These are phyloP conservation scores for Caenorhabditis brenneri DNA, from an alignment of 1,140 invertebrate species.

Conservation along the genomic window DNA sequence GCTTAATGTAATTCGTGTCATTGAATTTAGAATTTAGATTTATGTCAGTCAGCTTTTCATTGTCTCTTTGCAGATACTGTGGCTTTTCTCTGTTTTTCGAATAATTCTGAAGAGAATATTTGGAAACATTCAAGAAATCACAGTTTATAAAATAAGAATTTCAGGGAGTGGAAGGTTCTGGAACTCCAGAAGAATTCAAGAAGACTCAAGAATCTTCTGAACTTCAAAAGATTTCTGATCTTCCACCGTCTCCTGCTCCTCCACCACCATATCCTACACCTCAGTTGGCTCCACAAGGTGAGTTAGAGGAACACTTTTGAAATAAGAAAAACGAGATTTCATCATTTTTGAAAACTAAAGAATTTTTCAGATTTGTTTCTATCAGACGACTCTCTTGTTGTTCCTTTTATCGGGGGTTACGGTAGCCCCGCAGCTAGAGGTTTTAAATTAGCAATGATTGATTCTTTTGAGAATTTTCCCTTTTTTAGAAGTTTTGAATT, in stretches of 20 bases:
- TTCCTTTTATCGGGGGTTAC: conserved; percentile 38
- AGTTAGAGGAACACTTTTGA: background rate
- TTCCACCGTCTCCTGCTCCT: conserved; percentile 49
- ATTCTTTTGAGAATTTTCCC: too few relatives aligned
- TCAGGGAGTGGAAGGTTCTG: conserved; percentile 44
- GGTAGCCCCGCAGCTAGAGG: conserved; percentile 27
- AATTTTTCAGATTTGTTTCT: conserved; percentile 15
- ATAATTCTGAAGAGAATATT: background rate
- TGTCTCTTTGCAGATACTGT: background rate
- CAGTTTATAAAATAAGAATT: background rate
- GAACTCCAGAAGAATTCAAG: conserved; percentile 11
- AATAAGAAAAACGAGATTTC: too few relatives aligned
- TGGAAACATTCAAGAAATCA: background rate
- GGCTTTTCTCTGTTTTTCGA: background rate
- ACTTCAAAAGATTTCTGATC: background rate
- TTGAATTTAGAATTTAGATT: background rate
- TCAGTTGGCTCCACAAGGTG: conserved; percentile 14
- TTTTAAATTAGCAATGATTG: background rate
- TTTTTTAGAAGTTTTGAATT: background rate
- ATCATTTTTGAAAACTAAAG: background rate
- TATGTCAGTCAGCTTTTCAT: background rate
- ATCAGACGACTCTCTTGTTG: conserved; percentile 20
- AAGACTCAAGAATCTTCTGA: conserved; percentile 8
- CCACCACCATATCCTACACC: conserved; percentile 48
- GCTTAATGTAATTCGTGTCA: conserved; percentile 22